Base-by-base conservation (phyloP, 2,888 invertebrate species). In the Eurois occulta region DNA sequence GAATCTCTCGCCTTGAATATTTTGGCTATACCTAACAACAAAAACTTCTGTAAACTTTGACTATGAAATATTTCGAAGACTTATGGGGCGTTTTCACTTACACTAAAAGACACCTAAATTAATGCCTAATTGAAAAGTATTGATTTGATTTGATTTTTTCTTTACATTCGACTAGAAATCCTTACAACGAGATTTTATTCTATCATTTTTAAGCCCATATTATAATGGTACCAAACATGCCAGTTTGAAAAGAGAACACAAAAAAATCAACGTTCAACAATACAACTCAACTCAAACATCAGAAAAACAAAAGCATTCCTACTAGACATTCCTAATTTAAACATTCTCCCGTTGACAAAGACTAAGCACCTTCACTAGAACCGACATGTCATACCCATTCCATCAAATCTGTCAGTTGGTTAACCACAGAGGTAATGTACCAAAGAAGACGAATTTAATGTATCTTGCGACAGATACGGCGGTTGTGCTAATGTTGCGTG, bases 401-500 rank as follows among this genome's bases (percentile, higher is more conserved):
- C 69, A 80, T 86, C 87, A 87, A 78, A 83, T 72, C 81, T 84
- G 86, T 78, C 80, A 77, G 77, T 81, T 82, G 69, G 83, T 68
- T 85, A 67, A 41, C 76, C 86, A 72, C 83, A 75, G 73, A 87
- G 87, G 90, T 92, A 95, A 94, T 94, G 94, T 92, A 90, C 91
- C 93, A 91, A 87, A 90, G 91, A 93, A 41, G 90, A 90, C 88
- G 87, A 91, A 92, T 92, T 91, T 91, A 91, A 92, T 91, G 89
- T 90, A 90, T 90, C 85, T 91, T 91, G 24, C 13, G 67, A 80
- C 28, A 74, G 89, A 86, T 85, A 83, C 81, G 84, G 78, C 86
- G 89, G 88, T 91, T 89, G 86, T 89, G 81, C 89, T 94, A 94
- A 94, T 94, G 94, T 93, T 89, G 92, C 94, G 92, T 93, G 92